Conservation (phyloP, 2,888 invertebrate species). For the Ochropacha duplaris region DNA sequence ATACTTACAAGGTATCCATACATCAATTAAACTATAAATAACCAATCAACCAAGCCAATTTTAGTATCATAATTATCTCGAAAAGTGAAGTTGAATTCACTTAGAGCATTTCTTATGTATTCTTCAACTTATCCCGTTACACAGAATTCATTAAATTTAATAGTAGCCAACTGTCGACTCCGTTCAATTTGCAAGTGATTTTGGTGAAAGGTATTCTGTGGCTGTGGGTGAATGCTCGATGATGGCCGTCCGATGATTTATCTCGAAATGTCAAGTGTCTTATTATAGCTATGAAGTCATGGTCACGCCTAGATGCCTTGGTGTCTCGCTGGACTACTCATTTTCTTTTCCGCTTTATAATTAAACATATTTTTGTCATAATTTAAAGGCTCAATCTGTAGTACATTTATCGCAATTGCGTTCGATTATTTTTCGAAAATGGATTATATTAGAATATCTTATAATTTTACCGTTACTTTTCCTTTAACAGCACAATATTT, state of each 20-base stretch:
- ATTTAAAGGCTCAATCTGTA: neutral
- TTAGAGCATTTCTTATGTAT: slow-evolving; percentile 13
- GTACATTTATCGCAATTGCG: no score
- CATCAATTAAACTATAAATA: neutral
- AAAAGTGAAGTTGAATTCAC: neutral
- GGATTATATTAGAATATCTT: no score
- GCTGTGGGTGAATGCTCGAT: slow-evolving; percentile 39
- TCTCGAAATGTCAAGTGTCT: slow-evolving; percentile 45
- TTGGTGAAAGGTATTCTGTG: slow-evolving; percentile 50
- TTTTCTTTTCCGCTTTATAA: neutral
- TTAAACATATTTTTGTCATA: neutral
- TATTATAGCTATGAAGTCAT: slow-evolving; percentile 31
- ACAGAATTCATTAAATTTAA: slow-evolving; percentile 46
- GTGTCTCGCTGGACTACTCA: slow-evolving; percentile 2
- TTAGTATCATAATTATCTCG: neutral
- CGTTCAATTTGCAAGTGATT: slow-evolving; percentile 41
- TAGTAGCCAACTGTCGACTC: slow-evolving; percentile 31
- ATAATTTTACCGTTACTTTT: no score
- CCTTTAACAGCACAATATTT: no score
- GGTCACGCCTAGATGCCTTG: slow-evolving; percentile 16
- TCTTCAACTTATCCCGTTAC: slow-evolving; percentile 22
- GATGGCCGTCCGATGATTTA: slow-evolving; percentile 28
- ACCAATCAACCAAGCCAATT: neutral
- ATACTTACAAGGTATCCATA: neutral
- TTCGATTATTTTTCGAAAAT: no score